Percentiles rank a stretch among this genome's conserved stretches.
These are phyloP conservation scores for Agriotes lineatus DNA, from an alignment of 2,888 invertebrate species.

Conservation along the genomic window DNA sequence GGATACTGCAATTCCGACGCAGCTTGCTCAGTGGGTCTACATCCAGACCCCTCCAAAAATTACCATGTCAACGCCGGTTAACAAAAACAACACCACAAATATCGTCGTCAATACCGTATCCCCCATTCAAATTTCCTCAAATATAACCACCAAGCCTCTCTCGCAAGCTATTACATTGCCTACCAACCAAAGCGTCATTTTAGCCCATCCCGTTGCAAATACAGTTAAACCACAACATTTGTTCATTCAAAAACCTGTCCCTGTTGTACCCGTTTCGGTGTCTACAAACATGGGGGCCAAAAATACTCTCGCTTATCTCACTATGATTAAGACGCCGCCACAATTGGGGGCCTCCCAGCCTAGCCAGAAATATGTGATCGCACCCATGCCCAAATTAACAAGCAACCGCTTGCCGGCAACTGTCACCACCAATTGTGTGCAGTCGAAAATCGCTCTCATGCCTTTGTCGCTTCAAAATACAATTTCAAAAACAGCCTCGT, in stretches of 20 bases:
- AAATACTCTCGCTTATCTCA: constrained; percentile 68
- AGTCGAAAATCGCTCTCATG: constrained; percentile 62
- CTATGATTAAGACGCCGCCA: constrained; percentile 70
- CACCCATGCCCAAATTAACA: constrained; percentile 73
- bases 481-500: constrained; percentile 47
- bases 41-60: constrained; percentile 71
- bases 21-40: constrained; percentile 66
- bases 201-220: constrained; percentile 50
- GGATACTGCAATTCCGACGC: constrained; percentile 24
- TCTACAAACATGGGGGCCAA: constrained; percentile 64
- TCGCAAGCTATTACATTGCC: constrained; percentile 39
- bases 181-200: constrained; percentile 54
- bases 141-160: constrained; percentile 48
- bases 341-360: constrained; percentile 47
- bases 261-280: constrained; percentile 69
- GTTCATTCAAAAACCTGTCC: constrained; percentile 72
- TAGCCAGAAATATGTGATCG: constrained; percentile 71
- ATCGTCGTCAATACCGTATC: constrained; percentile 52
- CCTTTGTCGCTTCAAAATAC: constrained; percentile 56
- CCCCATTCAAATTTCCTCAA: constrained; percentile 55
- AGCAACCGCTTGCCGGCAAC: constrained; percentile 71
- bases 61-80: constrained; percentile 46
- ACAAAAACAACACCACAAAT: constrained; percentile 43
- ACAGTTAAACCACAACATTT: constrained; percentile 67
- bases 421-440: constrained; percentile 70